Base-by-base conservation (phyloP, 2,888 invertebrate genomes). In the Erynnis tages region DNA sequence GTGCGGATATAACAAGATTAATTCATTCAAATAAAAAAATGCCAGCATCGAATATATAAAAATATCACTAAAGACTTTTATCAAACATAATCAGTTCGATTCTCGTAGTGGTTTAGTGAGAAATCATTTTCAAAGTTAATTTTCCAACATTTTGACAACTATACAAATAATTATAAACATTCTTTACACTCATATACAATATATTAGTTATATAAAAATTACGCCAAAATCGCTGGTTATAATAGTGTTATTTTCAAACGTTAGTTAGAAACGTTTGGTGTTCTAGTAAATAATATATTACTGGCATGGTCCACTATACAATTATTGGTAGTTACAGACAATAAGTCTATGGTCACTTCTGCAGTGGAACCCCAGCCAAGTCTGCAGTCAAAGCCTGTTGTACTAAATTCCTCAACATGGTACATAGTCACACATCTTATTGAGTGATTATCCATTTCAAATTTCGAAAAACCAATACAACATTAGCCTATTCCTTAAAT, bases 21-120 rank as follows among this genome's bases (percentile, higher is more conserved):
- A 19, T 37, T 29, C 14, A 10, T 23, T 40, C 10, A 11, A 30
- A 29, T 23, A 40, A 40, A 23, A 41, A 32, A 49, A 41, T 49
- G 49, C 49, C 49, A 41, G 49, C 49, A 34, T 41, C 10, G 21
- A 21, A 38, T 40, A 34, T 37, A 23, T 40, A 25, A 40, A 8
- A 40, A 41, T n/a, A 1, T 47, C 14, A 47, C 37, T 7, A 10
- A 41, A 41, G 14, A 25, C 27, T 10, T 27, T 29, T n/a, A n/a
- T n/a, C 6, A 17, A 41, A 25, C 7, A 16, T 1, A 16, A 11
- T 40, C 40, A 10, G n/a, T 13, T 40, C 13, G n/a, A 16, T 25
- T 40, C n/a, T 16, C 13, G 13, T 13, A 2, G 13, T 32, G 7
- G 10, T 13, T 21, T n/a, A n/a, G n/a, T n/a, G n/a, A n/a, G 21